Evolutionary conservation across 2,113 vertebrate species (phyloP).

Genomic region (Hemiscyllium ocellatum): DNA sequence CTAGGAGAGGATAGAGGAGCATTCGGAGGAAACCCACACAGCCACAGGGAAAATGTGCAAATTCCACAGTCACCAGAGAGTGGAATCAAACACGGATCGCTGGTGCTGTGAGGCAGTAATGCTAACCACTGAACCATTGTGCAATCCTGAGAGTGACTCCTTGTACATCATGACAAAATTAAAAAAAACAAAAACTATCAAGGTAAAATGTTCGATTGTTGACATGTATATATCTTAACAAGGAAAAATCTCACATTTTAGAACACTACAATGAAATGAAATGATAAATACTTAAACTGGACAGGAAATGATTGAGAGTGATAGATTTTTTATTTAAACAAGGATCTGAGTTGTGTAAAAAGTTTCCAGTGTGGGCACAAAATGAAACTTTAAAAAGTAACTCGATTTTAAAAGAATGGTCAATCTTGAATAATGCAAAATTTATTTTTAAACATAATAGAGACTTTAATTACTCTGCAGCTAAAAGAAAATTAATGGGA

Average conservation of each 20-base stretch:
- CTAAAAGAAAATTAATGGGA: constrained; percentile 10
- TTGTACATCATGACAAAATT: not conserved
- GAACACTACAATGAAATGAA: not conserved
- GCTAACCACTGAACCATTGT: too few relatives aligned
- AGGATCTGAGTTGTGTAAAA: not conserved
- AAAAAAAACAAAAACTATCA: not conserved
- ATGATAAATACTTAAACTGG: not conserved
- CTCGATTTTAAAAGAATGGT: not conserved
- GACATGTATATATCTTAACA: not conserved
- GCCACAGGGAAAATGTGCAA: too few relatives aligned
- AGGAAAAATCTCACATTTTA: not conserved
- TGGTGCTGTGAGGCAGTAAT: too few relatives aligned
- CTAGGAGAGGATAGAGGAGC: too few relatives aligned
- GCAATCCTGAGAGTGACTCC: not conserved
- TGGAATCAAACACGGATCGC: too few relatives aligned
- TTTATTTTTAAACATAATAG: not conserved
- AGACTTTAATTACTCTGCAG: not conserved
- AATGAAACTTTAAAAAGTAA: not conserved
- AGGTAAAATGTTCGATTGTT: not conserved
- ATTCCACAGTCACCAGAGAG: too few relatives aligned
- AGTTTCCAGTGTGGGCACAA: not conserved
- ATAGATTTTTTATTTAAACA: not conserved
- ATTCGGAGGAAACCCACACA: too few relatives aligned
- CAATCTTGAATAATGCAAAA: not conserved
- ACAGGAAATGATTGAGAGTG: not conserved